Percentiles rank a stretch among this genome's conserved stretches.
Evolutionary conservation across 2,888 invertebrate genomes (phyloP).

Genomic region (Metalampra italica): DNA sequence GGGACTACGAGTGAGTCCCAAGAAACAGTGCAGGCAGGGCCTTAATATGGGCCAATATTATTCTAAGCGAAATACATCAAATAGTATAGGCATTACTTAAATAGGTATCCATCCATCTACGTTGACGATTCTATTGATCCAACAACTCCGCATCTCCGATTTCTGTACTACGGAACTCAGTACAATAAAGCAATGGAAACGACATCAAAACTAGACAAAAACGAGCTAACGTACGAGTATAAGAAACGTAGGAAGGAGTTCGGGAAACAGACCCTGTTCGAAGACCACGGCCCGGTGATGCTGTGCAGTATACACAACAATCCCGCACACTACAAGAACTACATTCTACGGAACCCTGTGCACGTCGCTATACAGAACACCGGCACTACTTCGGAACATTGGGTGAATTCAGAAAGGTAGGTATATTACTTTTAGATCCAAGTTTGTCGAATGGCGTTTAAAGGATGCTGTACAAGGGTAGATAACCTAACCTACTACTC

Average conservation of each 20-base stretch:
- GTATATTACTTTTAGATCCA: slow-evolving; percentile 1
- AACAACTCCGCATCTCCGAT: neutral
- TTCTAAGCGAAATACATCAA: no score
- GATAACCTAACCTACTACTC: no score
- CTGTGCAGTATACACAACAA: slow-evolving; percentile 81
- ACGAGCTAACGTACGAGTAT: slow-evolving; percentile 72
- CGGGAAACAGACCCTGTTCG: slow-evolving; percentile 84
- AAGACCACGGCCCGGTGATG: slow-evolving; percentile 82
- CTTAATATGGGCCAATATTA: no score
- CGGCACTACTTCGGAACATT: slow-evolving; percentile 79
- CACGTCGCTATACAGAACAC: slow-evolving; percentile 81
- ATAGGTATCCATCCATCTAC: neutral
- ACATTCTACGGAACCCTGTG: slow-evolving; percentile 80
- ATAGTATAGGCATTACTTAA: no score
- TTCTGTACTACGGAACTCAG: neutral
- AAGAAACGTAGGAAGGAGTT: slow-evolving; percentile 84
- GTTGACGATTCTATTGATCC: neutral
- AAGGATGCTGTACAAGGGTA: no score
- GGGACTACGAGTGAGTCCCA: no score
- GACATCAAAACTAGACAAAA: slow-evolving; percentile 47
- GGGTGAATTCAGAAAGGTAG: slow-evolving; percentile 79
- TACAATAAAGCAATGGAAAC: neutral
- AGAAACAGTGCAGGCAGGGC: no score
- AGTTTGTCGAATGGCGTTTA: neutral
- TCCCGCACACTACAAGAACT: slow-evolving; percentile 73